These are phyloP conservation scores for Aporrectodea caliginosa DNA, from an alignment of 1,140 invertebrate species.

Conservation along the genomic window DNA sequence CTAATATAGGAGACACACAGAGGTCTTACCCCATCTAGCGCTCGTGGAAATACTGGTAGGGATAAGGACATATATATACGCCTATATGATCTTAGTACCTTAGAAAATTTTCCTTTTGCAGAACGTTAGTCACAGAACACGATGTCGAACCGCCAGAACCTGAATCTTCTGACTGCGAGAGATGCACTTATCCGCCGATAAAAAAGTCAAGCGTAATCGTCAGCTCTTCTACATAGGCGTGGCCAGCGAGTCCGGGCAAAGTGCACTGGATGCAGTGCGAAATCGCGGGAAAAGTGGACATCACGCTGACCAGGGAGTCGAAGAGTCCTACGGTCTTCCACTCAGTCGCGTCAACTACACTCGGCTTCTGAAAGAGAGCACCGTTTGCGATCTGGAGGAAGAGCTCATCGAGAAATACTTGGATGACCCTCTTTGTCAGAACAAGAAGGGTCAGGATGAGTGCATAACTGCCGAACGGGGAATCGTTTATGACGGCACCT, in stretches of 20 bases:
- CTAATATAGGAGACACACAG: no score
- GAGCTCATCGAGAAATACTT: neutral
- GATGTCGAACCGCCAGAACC: no score
- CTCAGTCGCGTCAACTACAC: neutral
- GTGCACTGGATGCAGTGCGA: neutral
- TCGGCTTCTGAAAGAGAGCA: neutral
- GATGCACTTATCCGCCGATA: no score
- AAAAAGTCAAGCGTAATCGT: no score
- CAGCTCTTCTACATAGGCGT: neutral
- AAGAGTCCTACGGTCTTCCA: neutral
- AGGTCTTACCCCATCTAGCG: no score
- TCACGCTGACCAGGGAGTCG: neutral
- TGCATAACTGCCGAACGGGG: neutral
- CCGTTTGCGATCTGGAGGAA: neutral
- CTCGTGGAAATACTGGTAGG: no score
- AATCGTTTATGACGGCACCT: neutral
- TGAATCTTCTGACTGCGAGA: no score
- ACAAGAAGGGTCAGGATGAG: neutral
- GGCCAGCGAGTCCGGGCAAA: neutral
- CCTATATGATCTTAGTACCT: no score
- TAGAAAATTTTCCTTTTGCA: no score
- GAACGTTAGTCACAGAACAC: no score
- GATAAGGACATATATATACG: no score
- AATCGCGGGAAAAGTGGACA: constrained; percentile 2
- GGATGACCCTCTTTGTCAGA: neutral